Evolutionary conservation across 2,888 invertebrate genomes (phyloP), one percentile per base, ranked within the genome.

Genomic region (Drosophila peninsularis): DNA sequence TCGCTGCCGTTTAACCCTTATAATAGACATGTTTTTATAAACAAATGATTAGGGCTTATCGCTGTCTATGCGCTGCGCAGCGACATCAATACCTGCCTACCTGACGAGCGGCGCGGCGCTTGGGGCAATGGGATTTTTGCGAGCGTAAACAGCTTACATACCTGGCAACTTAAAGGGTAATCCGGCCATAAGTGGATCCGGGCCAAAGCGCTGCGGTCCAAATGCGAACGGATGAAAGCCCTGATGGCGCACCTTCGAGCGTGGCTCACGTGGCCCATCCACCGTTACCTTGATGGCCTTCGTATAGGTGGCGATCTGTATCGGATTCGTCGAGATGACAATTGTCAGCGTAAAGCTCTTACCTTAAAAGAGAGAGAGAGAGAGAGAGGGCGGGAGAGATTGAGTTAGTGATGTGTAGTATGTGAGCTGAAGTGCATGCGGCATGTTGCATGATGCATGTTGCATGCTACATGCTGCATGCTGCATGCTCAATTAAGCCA

Each of bases 211-310:
- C 79, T 95, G 94, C 36, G 97, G 96, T 66, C 97, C 97, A 91
- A 97, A 97, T 89, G 97, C 97, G 93, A 97, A 97, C 66, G 97
- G 97, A 93, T 97, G 97, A 93, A 97, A 97, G 73, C 96, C 96
- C 90, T 96, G 97, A 91, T 97, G 97, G 72, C 97, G 94, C 79
- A 97, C 96, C 94, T 98, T 98, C 82, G 98, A 98, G 89, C 99
- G 93, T 11, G 99, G 99, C 93, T 99, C 99, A 78, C 99, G 94
- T 0, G 99, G 99, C 60, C 99, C 99, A 91, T 99, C 99, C 71
- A 99, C 99, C 2, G 99, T 99, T 89, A 99, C 99, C 94, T 99
- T 99, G 93, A 99, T 99, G 70, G 99, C 99, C 93, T 99, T 99
- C 91, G 95, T 96, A 92, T 98, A 98, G n/a, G 98, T 97, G 67